Evolutionary conservation across 35 echinoderm and acorn worm species (phyloP), one percentile per base, ranked within the genome.

Genomic region (Heliocidaris tuberculata): DNA sequence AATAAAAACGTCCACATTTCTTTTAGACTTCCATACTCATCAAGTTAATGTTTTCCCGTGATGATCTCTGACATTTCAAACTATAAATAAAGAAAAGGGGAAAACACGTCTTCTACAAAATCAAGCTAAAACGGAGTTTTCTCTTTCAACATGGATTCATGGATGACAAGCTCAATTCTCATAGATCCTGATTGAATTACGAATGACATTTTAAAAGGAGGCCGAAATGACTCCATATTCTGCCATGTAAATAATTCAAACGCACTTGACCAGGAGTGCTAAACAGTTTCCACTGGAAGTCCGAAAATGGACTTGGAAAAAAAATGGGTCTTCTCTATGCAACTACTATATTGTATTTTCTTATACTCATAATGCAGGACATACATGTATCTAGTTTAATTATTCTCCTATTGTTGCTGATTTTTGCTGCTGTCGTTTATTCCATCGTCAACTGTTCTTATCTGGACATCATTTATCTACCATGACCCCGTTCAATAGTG

Each of bases 121-220:
- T 78, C 65, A 19, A 78, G 21, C 65, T 24, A n/a, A 78, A 78
- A 78, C 65, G 65, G 65, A 78, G 21, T 78, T 78, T 78, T 78
- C 65, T 78, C 65, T 78, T 78, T 78, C 65, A 78, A 24, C 65
- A 78, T 29, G 65, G 27, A 17, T 78, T 78, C 65, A 78, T 78
- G 65, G 65, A 21, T 78, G 65, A n/a, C 65, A n/a, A n/a, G 4
- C 65, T 78, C 24, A 78, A 78, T 78, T 78, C 27, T 78, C 65
- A 78, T 78, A 78, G 65, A 78, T 78, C 27, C 65, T 78, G 65
- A 78, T 78, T 78, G 65, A 78, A 78, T 78, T 78, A n/a, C 65
- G 65, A n/a, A n/a, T 78, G 65, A 78, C 65, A 78, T 78, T 78
- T 78, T 78, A 78, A 78, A 78, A 78, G 65, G 65, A 78, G 65